Conservation (phyloP, 1,140 invertebrate genomes). For the Bradysia coprophila region DNA sequence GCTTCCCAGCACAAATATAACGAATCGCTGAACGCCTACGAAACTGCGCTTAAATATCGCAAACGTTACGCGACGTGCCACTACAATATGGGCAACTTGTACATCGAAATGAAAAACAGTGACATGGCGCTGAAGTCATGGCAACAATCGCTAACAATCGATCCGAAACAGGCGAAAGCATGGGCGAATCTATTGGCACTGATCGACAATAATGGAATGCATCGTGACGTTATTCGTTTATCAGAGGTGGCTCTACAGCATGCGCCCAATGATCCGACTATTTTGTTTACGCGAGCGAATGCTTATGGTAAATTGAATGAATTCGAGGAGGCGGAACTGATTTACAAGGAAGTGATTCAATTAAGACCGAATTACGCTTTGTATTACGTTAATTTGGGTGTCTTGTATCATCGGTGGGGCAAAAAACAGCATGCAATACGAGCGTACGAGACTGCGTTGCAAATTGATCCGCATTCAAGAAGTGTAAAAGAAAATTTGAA, state of each 20-base stretch:
- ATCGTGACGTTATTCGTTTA: slow-evolving; percentile 42
- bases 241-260: slow-evolving; percentile 45
- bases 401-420: slow-evolving; percentile 86
- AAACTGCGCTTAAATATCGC: slow-evolving; percentile 53
- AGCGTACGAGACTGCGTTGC: slow-evolving; percentile 56
- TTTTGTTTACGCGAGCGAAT: slow-evolving; percentile 79
- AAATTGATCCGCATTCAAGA: slow-evolving; percentile 44
- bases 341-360: slow-evolving; percentile 59
- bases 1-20: slow-evolving; percentile 48
- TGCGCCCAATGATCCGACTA: slow-evolving; percentile 46
- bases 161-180: slow-evolving; percentile 58
- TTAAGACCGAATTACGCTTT: slow-evolving; percentile 44
- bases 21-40: slow-evolving; percentile 62
- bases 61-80: slow-evolving; percentile 78
- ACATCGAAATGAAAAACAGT: slow-evolving; percentile 32
- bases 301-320: slow-evolving; percentile 63
- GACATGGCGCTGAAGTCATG: slow-evolving; percentile 44
- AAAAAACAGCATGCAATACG: slow-evolving; percentile 51
- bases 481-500: slow-evolving; percentile 47
- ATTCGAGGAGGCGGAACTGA: slow-evolving; percentile 58
- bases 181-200: slow-evolving; percentile 87
- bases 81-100: slow-evolving; percentile 87
- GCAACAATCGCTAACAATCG: slow-evolving; percentile 58
- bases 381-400: slow-evolving; percentile 75
- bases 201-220: slow-evolving; percentile 59